Percentiles rank a stretch among this genome's conserved stretches.
phyloP scores from a whole-genome alignment of 2,797 vertebrate genomes.

The Neosalanx taihuensis region DNA sequence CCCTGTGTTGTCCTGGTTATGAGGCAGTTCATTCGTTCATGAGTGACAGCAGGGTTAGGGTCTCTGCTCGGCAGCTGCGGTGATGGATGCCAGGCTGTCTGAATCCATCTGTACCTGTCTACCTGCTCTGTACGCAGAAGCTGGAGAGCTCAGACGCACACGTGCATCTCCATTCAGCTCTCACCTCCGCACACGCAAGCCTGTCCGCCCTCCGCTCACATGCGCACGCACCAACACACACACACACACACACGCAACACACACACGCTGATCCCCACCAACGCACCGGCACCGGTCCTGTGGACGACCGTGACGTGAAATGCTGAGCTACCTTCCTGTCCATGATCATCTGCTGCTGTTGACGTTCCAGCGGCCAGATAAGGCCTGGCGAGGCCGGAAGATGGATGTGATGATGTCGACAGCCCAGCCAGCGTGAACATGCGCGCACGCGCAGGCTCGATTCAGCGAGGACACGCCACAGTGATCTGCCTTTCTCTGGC shows the following conservation, averaged over 20 bases:
- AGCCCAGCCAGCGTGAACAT: slow-evolving; percentile 19
- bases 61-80: slow-evolving; percentile 23
- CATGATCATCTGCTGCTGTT: slow-evolving; percentile 58
- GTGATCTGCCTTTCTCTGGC: slow-evolving; percentile 57
- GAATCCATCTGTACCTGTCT: slow-evolving; percentile 12
- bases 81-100: slow-evolving; percentile 26
- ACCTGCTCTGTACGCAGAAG: slow-evolving; percentile 9
- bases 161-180: slow-evolving; percentile 8
- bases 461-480: slow-evolving; percentile 60
- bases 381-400: slow-evolving; percentile 48
- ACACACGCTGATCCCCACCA: slow-evolving; percentile 3
- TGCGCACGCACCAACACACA: background rate
- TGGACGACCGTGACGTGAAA: slow-evolving; percentile 34
- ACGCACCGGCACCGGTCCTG: slow-evolving; percentile 5
- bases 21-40: slow-evolving; percentile 43
- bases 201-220: background rate
- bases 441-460: slow-evolving; percentile 54
- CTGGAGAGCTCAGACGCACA: background rate
- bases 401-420: slow-evolving; percentile 55
- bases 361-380: slow-evolving; percentile 51
- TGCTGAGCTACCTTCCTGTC: slow-evolving; percentile 43
- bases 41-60: slow-evolving; percentile 20
- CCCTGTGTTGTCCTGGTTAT: slow-evolving; percentile 25
- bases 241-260: slow-evolving; percentile 7
- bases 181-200: background rate